Base-by-base conservation (phyloP, 2,113 vertebrate species). In the Epinephelus cyanopodus region DNA sequence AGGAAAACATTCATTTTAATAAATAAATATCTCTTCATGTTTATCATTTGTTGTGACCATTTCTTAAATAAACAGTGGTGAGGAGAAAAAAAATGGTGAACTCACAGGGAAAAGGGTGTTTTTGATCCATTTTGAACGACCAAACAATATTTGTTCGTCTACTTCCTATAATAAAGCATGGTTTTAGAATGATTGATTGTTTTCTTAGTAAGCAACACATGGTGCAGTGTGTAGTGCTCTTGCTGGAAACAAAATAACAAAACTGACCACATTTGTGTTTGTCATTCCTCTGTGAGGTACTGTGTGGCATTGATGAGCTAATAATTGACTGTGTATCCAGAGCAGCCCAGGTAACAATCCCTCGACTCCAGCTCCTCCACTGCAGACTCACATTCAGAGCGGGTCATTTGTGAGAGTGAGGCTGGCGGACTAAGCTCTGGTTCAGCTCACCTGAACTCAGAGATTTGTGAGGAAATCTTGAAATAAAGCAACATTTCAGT, bases 111-210 rank as follows among this genome's bases (percentile, higher is more conserved):
- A 81, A 81, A 79, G 8, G 60, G 66, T 0, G 66, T 68, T 89
- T 90, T 68, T 83, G 74, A 83, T 89, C 82, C 77, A 87, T 80
- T 89, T 82, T 89, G 84, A 74, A 70, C 19, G 78, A 75, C 74
- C 81, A 61, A 87, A 79, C 71, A 89, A 68, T 84, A 81, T 75
- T 75, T 87, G 81, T 79, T 76, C 65, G 54, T 79, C 79, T 87
- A 84, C 82, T 73, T 89, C 79, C 84, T 85, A 85, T 25, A 91
- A 87, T 81, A 74, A 64, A 85, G 84, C 81, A 73, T 33, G 64
- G 45, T 80, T 89, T 85, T n/a, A 87, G 79, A 70, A 48, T 11
- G 1, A 37, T 72, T 69, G 60, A 29, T 70, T 84, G 58, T 67
- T 85, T 70, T 1, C 17, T 63, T 33, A 60, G 21, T 19, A 6